These are phyloP conservation scores for Squalus acanthias DNA, from an alignment of 2,797 vertebrate genomes.

Conservation along the genomic window DNA sequence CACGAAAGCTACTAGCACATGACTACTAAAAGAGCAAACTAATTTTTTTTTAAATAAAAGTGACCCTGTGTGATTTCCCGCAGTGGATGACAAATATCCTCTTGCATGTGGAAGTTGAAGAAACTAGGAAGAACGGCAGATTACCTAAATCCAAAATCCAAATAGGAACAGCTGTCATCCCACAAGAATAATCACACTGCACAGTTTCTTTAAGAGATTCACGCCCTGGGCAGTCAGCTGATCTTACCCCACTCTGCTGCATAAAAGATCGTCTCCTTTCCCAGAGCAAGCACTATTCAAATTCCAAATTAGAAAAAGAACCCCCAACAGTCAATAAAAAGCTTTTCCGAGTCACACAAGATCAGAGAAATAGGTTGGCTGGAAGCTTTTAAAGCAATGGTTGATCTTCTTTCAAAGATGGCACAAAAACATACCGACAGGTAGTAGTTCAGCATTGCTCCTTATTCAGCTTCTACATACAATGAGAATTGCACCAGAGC, in stretches of 20 bases:
- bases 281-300: neutral
- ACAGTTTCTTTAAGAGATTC: slow-evolving; percentile 28
- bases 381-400: slow-evolving; percentile 4
- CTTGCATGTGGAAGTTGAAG: neutral
- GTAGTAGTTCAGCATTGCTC: neutral
- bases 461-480: neutral
- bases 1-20: neutral
- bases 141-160: slow-evolving; percentile 23
- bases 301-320: slow-evolving; percentile 18
- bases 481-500: neutral
- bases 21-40: neutral
- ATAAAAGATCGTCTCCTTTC: slow-evolving; percentile 26
- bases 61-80: neutral
- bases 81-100: neutral
- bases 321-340: slow-evolving; percentile 8
- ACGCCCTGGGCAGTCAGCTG: neutral
- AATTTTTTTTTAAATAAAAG: neutral
- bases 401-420: neutral
- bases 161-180: slow-evolving; percentile 33
- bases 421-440: neutral
- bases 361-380: neutral
- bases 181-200: slow-evolving; percentile 1
- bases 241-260: slow-evolving; percentile 1
- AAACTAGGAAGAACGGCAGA: neutral
- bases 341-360: neutral